These are phyloP conservation scores for Melanotaenia duboulayi DNA, from an alignment of 2,113 vertebrate species.

Conservation along the genomic window DNA sequence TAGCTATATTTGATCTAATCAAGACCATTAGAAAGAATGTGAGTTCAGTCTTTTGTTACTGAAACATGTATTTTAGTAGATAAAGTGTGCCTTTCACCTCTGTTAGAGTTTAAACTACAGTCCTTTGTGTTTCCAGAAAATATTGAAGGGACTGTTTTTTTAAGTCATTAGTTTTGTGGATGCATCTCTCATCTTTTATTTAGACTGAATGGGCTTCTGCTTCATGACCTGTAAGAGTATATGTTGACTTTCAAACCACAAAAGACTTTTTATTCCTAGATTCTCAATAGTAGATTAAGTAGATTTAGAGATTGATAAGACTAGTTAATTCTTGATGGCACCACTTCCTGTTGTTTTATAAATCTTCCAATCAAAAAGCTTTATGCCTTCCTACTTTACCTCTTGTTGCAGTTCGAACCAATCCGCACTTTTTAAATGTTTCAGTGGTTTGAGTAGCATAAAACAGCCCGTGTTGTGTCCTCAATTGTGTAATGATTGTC, in stretches of 20 bases:
- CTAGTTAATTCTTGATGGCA: not conserved
- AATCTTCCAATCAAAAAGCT: not conserved
- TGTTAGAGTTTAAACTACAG: not conserved
- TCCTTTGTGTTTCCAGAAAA: not conserved
- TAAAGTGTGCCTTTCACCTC: not conserved
- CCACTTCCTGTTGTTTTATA: not conserved
- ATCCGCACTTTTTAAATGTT: not conserved
- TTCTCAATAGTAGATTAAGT: not conserved
- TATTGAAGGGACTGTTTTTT: not conserved
- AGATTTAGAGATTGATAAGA: not conserved
- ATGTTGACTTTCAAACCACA: not conserved
- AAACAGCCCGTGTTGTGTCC: constrained; percentile 19
- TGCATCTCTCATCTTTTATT: not conserved
- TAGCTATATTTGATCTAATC: too few relatives aligned
- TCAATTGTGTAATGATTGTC: constrained; percentile 43
- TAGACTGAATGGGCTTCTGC: not conserved
- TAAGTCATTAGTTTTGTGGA: not conserved
- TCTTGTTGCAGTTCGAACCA: not conserved
- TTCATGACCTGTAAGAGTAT: too few relatives aligned
- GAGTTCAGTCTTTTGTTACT: not conserved
- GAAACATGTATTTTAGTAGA: not conserved
- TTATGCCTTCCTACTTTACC: constrained; percentile 3
- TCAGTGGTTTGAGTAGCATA: constrained; percentile 7
- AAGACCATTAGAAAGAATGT: too few relatives aligned
- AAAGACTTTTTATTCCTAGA: not conserved